Percentiles rank a stretch among this genome's conserved stretches.
phyloP scores from a whole-genome alignment of 2,113 vertebrate genomes.

The Suricata suricatta region DNA sequence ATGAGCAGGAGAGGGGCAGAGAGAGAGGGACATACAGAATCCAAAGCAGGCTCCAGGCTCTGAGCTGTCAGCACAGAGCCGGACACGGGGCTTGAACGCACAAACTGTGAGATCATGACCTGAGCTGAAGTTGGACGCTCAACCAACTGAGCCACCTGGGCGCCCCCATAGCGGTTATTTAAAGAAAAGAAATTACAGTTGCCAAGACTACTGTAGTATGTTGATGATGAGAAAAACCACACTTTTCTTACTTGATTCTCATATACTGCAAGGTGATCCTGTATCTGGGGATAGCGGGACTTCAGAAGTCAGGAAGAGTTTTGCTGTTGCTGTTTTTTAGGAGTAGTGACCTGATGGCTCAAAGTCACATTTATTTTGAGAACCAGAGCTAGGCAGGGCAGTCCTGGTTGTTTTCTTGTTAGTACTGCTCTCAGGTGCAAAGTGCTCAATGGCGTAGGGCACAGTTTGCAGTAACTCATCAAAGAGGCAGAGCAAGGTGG shows the following conservation, averaged over 20 bases:
- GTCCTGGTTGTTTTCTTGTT: not conserved
- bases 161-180: not conserved
- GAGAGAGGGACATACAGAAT: too few species aligned
- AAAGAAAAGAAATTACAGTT: slow-evolving; percentile 27
- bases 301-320: not conserved
- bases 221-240: not conserved
- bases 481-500: not conserved
- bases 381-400: not conserved
- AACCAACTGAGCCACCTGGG: too few species aligned
- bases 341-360: not conserved
- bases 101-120: too few species aligned
- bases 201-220: not conserved
- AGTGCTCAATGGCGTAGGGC: not conserved
- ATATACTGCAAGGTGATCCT: not conserved
- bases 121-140: too few species aligned
- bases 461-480: not conserved
- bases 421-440: not conserved
- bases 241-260: not conserved
- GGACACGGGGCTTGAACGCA: too few species aligned
- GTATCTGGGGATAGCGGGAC: not conserved
- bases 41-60: too few species aligned
- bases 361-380: not conserved
- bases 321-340: not conserved
- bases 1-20: too few species aligned
- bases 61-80: too few species aligned